Percentiles rank a stretch among this genome's conserved stretches.
Evolutionary conservation across 2,113 vertebrate genomes (phyloP).

Genomic region (Brachyhypopomus gauderio): DNA sequence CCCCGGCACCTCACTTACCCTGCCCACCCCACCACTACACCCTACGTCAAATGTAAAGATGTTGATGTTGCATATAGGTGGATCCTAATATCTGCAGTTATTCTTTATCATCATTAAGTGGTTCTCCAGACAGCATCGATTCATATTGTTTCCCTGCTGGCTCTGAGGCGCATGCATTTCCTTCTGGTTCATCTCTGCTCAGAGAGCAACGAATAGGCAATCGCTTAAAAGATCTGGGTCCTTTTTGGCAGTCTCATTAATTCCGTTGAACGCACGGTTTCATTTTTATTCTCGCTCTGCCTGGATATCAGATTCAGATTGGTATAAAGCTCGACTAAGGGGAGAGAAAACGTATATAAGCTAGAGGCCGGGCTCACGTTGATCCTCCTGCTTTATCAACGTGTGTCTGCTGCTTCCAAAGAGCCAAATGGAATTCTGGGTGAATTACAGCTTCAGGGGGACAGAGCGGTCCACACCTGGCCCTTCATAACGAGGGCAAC

Average conservation of each 20-base stretch:
- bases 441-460: not conserved
- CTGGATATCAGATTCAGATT: slow-evolving; percentile 35
- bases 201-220: slow-evolving; percentile 39
- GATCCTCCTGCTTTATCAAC: not conserved
- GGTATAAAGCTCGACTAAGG: slow-evolving; percentile 12
- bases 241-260: slow-evolving; percentile 47
- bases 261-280: slow-evolving; percentile 36
- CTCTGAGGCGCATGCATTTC: slow-evolving; percentile 17
- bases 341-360: slow-evolving; percentile 4
- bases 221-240: slow-evolving; percentile 46
- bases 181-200: slow-evolving; percentile 23
- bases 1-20: too few species aligned
- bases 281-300: slow-evolving; percentile 39
- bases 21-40: too few species aligned
- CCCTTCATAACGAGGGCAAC: not conserved
- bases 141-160: slow-evolving; percentile 48
- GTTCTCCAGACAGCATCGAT: slow-evolving; percentile 31
- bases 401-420: not conserved
- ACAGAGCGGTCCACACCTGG: not conserved
- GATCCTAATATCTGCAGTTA: not conserved
- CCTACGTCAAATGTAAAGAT: not conserved
- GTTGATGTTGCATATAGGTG: not conserved
- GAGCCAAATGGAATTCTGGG: not conserved
- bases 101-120: slow-evolving; percentile 45
- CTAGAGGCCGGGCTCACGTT: not conserved